Evolutionary conservation across 1,140 invertebrate species (phyloP).

Genomic region (Coptotermes formosanus): DNA sequence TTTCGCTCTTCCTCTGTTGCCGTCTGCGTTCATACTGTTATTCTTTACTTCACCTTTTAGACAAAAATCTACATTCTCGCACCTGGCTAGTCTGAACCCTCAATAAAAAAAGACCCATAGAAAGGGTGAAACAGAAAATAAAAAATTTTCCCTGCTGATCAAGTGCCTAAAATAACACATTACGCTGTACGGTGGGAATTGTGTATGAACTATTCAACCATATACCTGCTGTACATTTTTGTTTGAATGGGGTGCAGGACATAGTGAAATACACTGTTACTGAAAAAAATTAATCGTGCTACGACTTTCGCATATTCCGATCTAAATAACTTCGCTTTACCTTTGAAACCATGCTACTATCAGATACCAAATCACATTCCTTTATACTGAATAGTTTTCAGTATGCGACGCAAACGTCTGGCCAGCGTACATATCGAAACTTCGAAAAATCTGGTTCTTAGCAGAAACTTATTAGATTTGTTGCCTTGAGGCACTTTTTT

Average conservation of each 20-base stretch:
- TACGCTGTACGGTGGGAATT: neutral
- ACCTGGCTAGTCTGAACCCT: neutral
- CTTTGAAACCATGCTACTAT: neutral
- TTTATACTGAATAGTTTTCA: too few species aligned
- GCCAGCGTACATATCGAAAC: too few species aligned
- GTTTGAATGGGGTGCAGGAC: neutral
- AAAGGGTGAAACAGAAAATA: neutral
- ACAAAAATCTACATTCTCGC: neutral
- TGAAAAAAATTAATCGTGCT: neutral
- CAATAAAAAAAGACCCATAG: neutral
- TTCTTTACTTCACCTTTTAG: too few species aligned
- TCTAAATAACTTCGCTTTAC: neutral
- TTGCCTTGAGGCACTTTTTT: too few species aligned
- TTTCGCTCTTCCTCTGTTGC: too few species aligned
- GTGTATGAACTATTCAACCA: neutral
- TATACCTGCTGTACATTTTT: neutral
- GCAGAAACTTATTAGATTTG: too few species aligned
- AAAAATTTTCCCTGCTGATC: neutral
- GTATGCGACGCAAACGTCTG: too few species aligned
- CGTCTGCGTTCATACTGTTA: too few species aligned
- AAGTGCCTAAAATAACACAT: neutral
- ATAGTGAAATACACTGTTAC: neutral
- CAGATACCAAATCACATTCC: too few species aligned
- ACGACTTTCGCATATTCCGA: neutral
- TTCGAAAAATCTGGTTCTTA: too few species aligned